Conservation (phyloP, 2,113 vertebrate genomes). For the Tichodroma muraria region DNA sequence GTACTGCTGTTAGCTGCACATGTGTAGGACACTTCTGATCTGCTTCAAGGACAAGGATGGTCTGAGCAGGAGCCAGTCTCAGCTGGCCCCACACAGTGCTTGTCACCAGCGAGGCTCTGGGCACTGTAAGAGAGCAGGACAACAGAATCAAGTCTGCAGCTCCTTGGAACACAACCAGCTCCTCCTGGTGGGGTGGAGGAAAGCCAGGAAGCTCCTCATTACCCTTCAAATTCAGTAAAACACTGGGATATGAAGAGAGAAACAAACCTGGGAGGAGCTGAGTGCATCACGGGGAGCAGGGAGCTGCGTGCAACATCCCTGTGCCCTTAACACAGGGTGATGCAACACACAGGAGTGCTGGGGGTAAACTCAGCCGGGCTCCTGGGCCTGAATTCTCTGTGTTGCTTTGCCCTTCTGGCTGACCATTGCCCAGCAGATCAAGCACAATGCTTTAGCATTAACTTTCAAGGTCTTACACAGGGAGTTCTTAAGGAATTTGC, state of each 20-base stretch:
- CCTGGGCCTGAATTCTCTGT: not conserved
- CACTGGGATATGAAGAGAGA: not conserved
- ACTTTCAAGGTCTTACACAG: conserved; percentile 17
- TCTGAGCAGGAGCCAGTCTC: not conserved
- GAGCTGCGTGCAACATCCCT: not conserved
- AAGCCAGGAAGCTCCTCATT: not conserved
- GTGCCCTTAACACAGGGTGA: not conserved
- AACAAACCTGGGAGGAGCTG: not conserved
- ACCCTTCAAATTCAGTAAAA: not conserved
- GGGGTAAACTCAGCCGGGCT: not conserved
- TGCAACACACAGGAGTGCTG: not conserved
- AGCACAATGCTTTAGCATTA: not conserved
- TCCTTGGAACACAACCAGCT: not conserved
- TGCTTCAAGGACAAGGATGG: not conserved
- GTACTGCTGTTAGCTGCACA: not conserved
- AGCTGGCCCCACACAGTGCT: not conserved
- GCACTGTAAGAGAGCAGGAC: not conserved
- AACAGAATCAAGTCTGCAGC: not conserved
- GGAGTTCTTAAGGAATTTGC: not conserved
- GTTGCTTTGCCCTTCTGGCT: not conserved
- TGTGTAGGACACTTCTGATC: not conserved
- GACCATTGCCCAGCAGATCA: not conserved
- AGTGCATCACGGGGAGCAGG: rapidly evolving
- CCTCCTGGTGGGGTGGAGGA: not conserved
- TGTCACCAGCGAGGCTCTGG: not conserved